Base-by-base conservation (phyloP, 2,888 invertebrate species). In the Amblyjoppa proteus region DNA sequence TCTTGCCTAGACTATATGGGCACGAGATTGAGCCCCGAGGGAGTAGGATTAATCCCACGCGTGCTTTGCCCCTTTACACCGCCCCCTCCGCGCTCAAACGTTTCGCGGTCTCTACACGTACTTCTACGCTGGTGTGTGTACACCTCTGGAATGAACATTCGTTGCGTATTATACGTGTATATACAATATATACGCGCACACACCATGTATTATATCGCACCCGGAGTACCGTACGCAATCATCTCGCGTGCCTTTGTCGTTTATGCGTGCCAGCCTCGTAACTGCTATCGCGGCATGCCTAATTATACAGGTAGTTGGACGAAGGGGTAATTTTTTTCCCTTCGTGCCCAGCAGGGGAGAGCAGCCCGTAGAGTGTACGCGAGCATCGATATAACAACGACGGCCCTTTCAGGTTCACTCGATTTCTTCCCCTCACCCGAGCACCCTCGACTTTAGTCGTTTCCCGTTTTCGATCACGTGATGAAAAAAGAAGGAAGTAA, bases 231-330 rank as follows among this genome's bases (percentile, higher is more conserved):
- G 16, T 31, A 83, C 68, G 77, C 75, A 86, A 88, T 84, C 81
- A 88, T 88, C 88, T 90, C 89, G 90, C 90, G 90, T 90, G 90
- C 85, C 64, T 66, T 11, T 58, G 84, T 69, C 88, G 87, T 88
- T 90, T 87, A 89, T 90, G 90, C 88, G 87, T 88, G 89, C 81
- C 78, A 73, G 68, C 75, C 81, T 76, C 88, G 85, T 86, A 86
- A 87, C 84, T 83, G 87, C 84, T 90, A 90, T 89, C 90, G 88
- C 56, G 68, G 38, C 64, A 64, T 74, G 84, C 74, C 86, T 91
- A 90, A 91, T 91, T 91, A 90, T 86, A 88, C 83, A 81, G 83
- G 45, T 74, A 83, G 75, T 80, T 75, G 78, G 53, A 69, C 41
- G 64, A 76, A 83, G 41, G 34, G 45, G 58, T 25, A 81, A 51